Base-by-base conservation (phyloP, 1,140 invertebrate genomes). In the Leptinotarsa undecemlineata region DNA sequence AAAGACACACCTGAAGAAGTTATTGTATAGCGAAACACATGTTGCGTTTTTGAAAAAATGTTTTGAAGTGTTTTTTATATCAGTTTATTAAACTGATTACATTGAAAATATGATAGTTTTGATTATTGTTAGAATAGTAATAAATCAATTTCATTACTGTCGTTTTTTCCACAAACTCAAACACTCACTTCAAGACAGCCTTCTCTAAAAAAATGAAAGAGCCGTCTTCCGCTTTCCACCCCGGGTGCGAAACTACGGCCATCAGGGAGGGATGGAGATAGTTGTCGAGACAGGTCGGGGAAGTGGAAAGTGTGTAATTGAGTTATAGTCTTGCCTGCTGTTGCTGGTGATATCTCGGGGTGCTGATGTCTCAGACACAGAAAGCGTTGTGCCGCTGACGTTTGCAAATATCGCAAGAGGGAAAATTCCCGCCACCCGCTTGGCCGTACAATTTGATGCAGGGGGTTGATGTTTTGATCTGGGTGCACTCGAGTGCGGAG, bases 281-380 rank as follows among this genome's bases (percentile, higher is more conserved):
- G 63, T 21, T 21, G 63, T 64, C 63, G 63, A 64, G 63, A 64
- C 63, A 33, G 63, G 63, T 64, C 6, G 63, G 63, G 63, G 63
- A 64, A 64, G 63, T 33, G 15, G 63, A 61, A 71, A 71, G 69
- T 60, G 69, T 71, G 57, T 81, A 82, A 82, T 82, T 82, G 80
- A 82, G 81, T 82, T 82, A 82, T 81, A 80, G 79, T 81, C 78
- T 75, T 74, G 80, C 78, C 80, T 81, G 78, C 78, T 81, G 80
- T 78, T 79, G 75, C 80, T 75, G 68, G 71, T 77, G 78, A 81
- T 81, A 79, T 81, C 79, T 81, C 73, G 73, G 74, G 76, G 75
- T 60, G 75, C 68, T 76, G 70, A 68, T 73, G 62, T 70, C 75
- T 70, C 75, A 76, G 71, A 73, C 71, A 71, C 66, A 71, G 71